These are phyloP conservation scores for Montifringilla adamsi DNA, from an alignment of 2,113 vertebrate genomes.

Conservation along the genomic window DNA sequence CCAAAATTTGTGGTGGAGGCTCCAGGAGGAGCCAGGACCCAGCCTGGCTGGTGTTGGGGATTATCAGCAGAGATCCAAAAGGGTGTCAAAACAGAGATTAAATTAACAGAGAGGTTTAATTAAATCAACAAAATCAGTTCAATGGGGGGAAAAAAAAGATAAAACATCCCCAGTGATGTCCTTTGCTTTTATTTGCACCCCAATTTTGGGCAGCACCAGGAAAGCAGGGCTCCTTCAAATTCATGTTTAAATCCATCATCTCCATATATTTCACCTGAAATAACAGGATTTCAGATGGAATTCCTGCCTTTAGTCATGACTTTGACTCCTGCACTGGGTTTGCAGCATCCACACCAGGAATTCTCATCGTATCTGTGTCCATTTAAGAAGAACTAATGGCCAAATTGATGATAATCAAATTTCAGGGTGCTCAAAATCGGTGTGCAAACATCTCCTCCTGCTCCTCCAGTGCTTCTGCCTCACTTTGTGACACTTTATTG, in stretches of 20 bases:
- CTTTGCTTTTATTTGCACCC: background rate
- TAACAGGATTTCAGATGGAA: background rate
- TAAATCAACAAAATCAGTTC: background rate
- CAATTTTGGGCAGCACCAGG: fast-evolving
- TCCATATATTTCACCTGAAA: fast-evolving
- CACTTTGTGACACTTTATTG: background rate
- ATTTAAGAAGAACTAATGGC: background rate
- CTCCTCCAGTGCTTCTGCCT: background rate
- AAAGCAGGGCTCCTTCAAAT: fast-evolving
- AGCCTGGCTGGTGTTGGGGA: fast-evolving
- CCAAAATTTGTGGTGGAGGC: background rate
- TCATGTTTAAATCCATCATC: background rate
- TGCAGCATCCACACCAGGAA: background rate
- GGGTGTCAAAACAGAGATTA: background rate
- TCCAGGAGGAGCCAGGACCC: background rate
- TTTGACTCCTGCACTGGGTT: background rate
- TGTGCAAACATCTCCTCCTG: background rate
- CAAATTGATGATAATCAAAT: background rate
- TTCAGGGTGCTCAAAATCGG: background rate
- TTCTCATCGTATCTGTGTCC: background rate
- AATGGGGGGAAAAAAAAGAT: fast-evolving
- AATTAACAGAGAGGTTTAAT: background rate
- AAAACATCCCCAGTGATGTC: background rate
- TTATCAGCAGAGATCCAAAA: background rate
- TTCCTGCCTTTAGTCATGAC: background rate